Base-by-base conservation (phyloP, 2,113 vertebrate genomes). In the Prietella phreatophila region DNA sequence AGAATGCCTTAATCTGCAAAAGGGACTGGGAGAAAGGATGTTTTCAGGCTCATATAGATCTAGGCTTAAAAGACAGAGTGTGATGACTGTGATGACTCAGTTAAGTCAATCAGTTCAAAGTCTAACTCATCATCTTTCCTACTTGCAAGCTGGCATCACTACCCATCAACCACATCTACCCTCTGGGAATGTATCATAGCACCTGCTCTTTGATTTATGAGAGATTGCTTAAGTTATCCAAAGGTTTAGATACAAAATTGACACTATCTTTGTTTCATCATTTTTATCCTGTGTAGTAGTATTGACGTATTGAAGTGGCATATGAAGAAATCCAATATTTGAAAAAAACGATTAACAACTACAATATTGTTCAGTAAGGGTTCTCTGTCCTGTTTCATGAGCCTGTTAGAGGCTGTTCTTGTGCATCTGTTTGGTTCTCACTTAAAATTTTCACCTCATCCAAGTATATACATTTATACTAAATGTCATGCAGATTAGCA, bases 11-110 rank as follows among this genome's bases (percentile, higher is more conserved):
- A 88, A 89, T 89, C 58, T 84, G 82, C 65, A 84, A 73, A 83
- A 85, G 86, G 79, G 11, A 22, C 39, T 71, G 78, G 58, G 86
- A 83, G 55, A 50, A 22, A 14, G 15, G 55, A 80, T 88, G 83
- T 75, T 91, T 82, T 82, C 86, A 81, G 81, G 87, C 33, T 71
- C 47, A 8, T 89, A 78, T 82, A 86, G 86, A 89, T 84, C 83
- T n/a, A 19, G 55, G 75, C 86, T 56, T 65, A 80, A 63, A 60
- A 36, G 27, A 63, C 83, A 84, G 55, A 27, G 81, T 53, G 50
- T 50, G 47, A 50, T 47, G 39, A 79, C 58, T 53, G 83, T 85
- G 83, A 88, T 89, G 87, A 89, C 73, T 89, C 86, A 86, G 73
- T 30, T 86, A 36, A 53, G 60, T 58, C 50, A 86, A 58, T 84